phyloP scores from a whole-genome alignment of 2,888 invertebrate genomes.

The Julus scandinavius region DNA sequence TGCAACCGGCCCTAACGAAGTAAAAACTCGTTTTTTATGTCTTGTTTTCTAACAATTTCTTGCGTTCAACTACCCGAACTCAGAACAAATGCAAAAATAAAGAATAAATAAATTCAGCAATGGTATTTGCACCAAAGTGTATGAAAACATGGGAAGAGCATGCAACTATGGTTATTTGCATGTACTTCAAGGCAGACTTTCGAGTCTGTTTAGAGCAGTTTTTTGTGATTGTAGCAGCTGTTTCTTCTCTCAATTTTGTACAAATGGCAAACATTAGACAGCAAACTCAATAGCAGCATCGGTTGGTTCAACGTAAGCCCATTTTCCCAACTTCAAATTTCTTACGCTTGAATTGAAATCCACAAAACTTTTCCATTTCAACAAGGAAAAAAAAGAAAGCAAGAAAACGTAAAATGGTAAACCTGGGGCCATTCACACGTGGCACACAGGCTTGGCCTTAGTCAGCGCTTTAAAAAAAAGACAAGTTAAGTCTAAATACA shows the following conservation, averaged over 20 bases:
- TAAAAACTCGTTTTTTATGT: too few species aligned
- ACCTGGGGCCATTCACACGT: constrained; percentile 33
- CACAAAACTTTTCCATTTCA: constrained; percentile 26
- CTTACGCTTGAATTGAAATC: constrained; percentile 33
- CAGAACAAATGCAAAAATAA: neutral
- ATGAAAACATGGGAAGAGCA: neutral
- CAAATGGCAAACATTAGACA: constrained; percentile 27
- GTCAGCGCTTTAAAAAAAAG: constrained; percentile 20
- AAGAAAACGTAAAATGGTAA: constrained; percentile 22
- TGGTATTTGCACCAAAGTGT: neutral
- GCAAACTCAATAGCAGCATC: neutral
- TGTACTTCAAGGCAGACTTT: constrained; percentile 6
- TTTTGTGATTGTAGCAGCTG: constrained; percentile 13
- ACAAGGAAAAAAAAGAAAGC: constrained; percentile 16
- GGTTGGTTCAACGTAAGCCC: constrained; percentile 33
- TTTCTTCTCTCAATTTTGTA: constrained; percentile 16
- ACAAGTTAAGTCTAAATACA: neutral
- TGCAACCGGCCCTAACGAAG: too few species aligned
- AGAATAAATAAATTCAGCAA: neutral
- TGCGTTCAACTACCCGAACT: too few species aligned
- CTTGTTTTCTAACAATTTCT: too few species aligned
- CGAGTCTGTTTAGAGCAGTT: neutral
- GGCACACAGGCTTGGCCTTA: constrained; percentile 14
- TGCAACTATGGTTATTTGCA: constrained; percentile 3
- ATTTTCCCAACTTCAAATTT: constrained; percentile 33